A percentile compares a stretch with the other conserved stretches of the same genome.
Evolutionary conservation across 2,113 vertebrate genomes (phyloP).

Genomic region (Puma concolor): DNA sequence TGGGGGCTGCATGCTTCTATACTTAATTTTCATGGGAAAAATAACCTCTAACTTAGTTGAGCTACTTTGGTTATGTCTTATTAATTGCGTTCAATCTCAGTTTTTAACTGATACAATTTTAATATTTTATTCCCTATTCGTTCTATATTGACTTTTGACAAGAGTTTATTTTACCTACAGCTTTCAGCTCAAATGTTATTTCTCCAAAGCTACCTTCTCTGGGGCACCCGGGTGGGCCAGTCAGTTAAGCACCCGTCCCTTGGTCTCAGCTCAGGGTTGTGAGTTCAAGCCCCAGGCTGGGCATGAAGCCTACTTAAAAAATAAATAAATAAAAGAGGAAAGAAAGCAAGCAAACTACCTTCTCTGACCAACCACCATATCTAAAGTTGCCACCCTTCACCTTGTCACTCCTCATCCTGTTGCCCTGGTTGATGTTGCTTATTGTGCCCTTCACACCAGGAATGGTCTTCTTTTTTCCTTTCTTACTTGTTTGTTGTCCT

Average conservation of each 20-base stretch:
- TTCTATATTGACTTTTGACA: neutral
- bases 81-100: neutral
- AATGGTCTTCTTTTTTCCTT: neutral
- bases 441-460: neutral
- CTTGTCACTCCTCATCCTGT: neutral
- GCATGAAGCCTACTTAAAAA: too few relatives aligned
- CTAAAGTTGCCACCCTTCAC: neutral
- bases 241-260: too few relatives aligned
- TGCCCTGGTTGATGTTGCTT: too few relatives aligned
- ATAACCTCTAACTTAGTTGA: neutral
- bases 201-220: neutral
- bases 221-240: too few relatives aligned
- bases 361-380: neutral
- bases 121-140: neutral
- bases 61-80: neutral
- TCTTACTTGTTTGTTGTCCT: neutral
- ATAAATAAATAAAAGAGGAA: too few relatives aligned
- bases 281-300: too few relatives aligned
- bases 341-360: neutral
- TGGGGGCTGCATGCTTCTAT: neutral
- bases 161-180: neutral
- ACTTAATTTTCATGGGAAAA: neutral
- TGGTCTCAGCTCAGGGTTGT: too few relatives aligned
- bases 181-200: neutral
- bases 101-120: neutral